Evolutionary conservation across 2,113 vertebrate genomes (phyloP).

Genomic region (Stictonetta naevosa): DNA sequence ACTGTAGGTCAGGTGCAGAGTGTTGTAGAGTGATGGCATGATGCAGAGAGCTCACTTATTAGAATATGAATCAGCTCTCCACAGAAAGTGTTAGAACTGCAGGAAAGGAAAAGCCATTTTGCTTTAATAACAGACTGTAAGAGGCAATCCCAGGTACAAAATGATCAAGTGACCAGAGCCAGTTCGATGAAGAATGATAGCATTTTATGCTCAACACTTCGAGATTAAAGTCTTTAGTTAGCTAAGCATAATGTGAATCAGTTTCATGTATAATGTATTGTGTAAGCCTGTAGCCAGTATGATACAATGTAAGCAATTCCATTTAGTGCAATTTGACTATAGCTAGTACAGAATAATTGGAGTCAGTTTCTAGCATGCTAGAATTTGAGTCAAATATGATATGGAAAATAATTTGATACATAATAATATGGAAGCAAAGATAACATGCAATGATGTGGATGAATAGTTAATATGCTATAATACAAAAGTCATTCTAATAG

Average conservation of each 20-base stretch:
- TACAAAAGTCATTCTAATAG: constrained; percentile 27
- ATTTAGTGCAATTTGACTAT: constrained; percentile 68
- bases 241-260: constrained; percentile 64
- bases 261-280: constrained; percentile 72
- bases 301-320: constrained; percentile 71
- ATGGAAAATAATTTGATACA: constrained; percentile 41
- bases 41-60: constrained; percentile 52
- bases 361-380: constrained; percentile 61
- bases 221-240: constrained; percentile 68
- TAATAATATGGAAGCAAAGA: constrained; percentile 21
- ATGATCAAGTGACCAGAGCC: constrained; percentile 67
- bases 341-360: constrained; percentile 67
- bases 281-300: constrained; percentile 44
- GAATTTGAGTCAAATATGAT: constrained; percentile 53
- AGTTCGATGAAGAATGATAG: constrained; percentile 66
- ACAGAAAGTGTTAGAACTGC: constrained; percentile 45
- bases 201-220: constrained; percentile 66
- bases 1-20: neutral
- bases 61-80: constrained; percentile 67
- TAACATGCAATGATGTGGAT: constrained; percentile 44
- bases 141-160: constrained; percentile 66
- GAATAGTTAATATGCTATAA: constrained; percentile 41
- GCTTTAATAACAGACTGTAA: constrained; percentile 58
- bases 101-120: constrained; percentile 59
- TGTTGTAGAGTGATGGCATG: neutral